Percentiles rank a stretch among this genome's conserved stretches.
Evolutionary conservation across 2,113 vertebrate species (phyloP).

Genomic region (Leiothrix lutea): DNA sequence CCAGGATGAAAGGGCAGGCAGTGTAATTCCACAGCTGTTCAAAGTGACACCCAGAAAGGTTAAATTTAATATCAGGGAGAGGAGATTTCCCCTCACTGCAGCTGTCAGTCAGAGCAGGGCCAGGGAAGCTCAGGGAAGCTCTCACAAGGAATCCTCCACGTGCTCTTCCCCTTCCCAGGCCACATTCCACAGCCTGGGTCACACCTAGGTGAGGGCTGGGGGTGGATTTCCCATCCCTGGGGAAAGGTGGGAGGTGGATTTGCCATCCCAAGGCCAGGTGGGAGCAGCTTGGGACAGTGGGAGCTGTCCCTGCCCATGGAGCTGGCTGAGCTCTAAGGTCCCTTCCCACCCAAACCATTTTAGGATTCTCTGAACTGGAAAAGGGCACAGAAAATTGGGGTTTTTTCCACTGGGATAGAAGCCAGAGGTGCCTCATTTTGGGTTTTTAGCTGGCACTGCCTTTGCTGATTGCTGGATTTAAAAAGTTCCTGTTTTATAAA

Average conservation of each 20-base stretch:
- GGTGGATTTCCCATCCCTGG: neutral
- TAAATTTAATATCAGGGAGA: slow-evolving; percentile 16
- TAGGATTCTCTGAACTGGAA: neutral
- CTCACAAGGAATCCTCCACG: rapidly evolving
- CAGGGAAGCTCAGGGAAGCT: neutral
- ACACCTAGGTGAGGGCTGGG: neutral
- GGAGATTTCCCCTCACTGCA: neutral
- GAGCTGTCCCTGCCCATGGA: neutral
- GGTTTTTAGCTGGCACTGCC: neutral
- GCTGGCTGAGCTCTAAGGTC: neutral
- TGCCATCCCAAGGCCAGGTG: neutral
- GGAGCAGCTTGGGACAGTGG: neutral
- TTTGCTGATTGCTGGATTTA: neutral
- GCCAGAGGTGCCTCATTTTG: neutral
- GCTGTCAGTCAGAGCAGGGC: neutral
- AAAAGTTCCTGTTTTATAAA: neutral
- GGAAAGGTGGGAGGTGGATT: too few species aligned
- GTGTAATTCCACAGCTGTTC: neutral
- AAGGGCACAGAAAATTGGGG: neutral
- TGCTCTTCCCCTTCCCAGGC: neutral
- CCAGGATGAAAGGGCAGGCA: neutral
- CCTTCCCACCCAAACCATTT: neutral
- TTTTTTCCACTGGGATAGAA: neutral
- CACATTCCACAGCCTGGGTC: neutral
- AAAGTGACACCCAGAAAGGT: slow-evolving; percentile 12